phyloP scores from a whole-genome alignment of 1,140 invertebrate genomes.

The Nasonia longicornis region DNA sequence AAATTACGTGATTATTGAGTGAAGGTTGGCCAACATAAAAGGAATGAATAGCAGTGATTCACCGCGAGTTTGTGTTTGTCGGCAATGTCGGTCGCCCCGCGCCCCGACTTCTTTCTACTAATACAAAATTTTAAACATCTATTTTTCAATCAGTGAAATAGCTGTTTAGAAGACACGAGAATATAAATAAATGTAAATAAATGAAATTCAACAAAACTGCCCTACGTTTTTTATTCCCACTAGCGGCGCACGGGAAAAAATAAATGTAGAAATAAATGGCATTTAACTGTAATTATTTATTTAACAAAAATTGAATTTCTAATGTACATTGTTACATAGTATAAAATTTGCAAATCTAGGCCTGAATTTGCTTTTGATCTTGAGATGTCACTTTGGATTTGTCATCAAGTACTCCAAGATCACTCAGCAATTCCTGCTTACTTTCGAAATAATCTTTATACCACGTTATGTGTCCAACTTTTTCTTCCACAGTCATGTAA shows the following conservation, averaged over 20 bases:
- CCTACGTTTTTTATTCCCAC: too few relatives aligned
- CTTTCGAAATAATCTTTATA: constrained; percentile 90
- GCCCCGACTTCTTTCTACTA: too few relatives aligned
- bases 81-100: too few relatives aligned
- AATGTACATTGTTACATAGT: constrained; percentile 6
- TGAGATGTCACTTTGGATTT: neutral
- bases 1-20: constrained; percentile 26
- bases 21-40: constrained; percentile 9
- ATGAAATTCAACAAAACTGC: too few relatives aligned
- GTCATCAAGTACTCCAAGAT: constrained; percentile 67
- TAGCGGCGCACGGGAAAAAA: too few relatives aligned
- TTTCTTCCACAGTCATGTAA: constrained; percentile 88
- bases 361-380: constrained; percentile 20
- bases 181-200: too few relatives aligned
- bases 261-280: neutral
- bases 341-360: constrained; percentile 13
- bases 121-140: too few relatives aligned
- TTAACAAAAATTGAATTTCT: constrained; percentile 23
- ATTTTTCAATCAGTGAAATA: too few relatives aligned
- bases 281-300: neutral
- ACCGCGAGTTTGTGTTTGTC: neutral
- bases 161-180: too few relatives aligned
- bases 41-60: neutral
- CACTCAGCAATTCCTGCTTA: constrained; percentile 81
- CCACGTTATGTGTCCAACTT: constrained; percentile 92